Evolutionary conservation across 2,888 invertebrate species (phyloP), one percentile per base, ranked within the genome.

Genomic region (Schrankia costaestrigalis): DNA sequence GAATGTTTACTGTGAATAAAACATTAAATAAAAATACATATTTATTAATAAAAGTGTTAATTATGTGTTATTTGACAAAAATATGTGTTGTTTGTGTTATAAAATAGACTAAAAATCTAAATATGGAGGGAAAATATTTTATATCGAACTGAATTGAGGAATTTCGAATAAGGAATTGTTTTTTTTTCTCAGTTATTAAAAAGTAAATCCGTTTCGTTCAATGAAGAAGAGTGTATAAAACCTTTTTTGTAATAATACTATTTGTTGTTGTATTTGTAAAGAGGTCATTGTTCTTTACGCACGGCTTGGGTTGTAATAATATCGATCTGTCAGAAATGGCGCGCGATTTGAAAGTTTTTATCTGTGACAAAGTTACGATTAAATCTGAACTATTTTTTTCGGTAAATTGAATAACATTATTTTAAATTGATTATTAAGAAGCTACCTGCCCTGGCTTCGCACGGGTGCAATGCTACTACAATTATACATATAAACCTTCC

Each of bases 281-380:
- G 62, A 61, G 79, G 79, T 80, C 80, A 79, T 73, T 78, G 81
- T 75, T 69, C 75, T 62, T 46, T 52, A 44, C 52, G 42, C 43
- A 53, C 44, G 26, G 38, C 48, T 55, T 61, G 56, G 63, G 63
- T 56, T 71, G 71, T 73, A 68, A n/a, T n/a, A 72, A 70, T 82
- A 85, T 85, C 74, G 85, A 85, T 85, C 80, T 67, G 65, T 26
- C 35, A 26, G 42, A 57, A 69, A 74, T 66, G 78, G 80, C 86
- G 85, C 73, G 83, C 43, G 51, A 54, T 80, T 79, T 47, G 28
- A 55, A 58, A 43, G 33, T 41, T 52, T 27, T 30, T 42, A 18
- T 29, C n/a, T n/a, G n/a, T n/a, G n/a, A n/a, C n/a, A n/a, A n/a
- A n/a, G n/a, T n/a, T n/a, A n/a, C n/a, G n/a, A n/a, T n/a, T n/a